These are phyloP conservation scores for Atractosteus spatula DNA, from an alignment of 2,113 vertebrate genomes.

Conservation along the genomic window DNA sequence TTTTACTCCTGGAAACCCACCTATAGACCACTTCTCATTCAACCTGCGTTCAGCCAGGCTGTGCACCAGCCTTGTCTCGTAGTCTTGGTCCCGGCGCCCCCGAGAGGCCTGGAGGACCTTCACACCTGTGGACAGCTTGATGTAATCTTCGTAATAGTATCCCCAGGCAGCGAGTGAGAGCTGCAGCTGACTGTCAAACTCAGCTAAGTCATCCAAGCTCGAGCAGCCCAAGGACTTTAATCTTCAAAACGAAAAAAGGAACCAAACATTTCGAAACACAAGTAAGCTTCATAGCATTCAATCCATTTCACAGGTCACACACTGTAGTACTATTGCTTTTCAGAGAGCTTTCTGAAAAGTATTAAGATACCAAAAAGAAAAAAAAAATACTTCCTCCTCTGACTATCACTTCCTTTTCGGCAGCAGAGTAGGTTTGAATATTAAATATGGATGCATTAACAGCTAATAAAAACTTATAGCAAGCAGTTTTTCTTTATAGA, in stretches of 20 bases:
- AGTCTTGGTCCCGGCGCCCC: constrained; percentile 66
- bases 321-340: no score
- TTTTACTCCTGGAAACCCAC: constrained; percentile 43
- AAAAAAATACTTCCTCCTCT: no score
- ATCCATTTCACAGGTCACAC: no score
- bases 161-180: constrained; percentile 70
- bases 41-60: constrained; percentile 69
- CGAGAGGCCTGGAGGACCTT: constrained; percentile 65
- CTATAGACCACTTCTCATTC: constrained; percentile 75
- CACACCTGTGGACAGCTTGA: constrained; percentile 67
- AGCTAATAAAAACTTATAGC: no score
- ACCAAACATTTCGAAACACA: neutral
- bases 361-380: no score
- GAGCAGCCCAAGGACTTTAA: constrained; percentile 66
- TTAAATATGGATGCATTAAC: no score
- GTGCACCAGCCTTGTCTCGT: constrained; percentile 71
- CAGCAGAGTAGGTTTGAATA: no score
- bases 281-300: neutral
- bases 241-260: constrained; percentile 34
- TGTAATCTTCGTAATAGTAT: constrained; percentile 74
- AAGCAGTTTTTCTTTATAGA: no score
- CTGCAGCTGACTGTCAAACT: constrained; percentile 69
- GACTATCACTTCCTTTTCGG: no score
- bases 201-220: constrained; percentile 70
- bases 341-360: no score